Evolutionary conservation across 2,888 invertebrate species (phyloP).

Genomic region (Deilephila porcellus): DNA sequence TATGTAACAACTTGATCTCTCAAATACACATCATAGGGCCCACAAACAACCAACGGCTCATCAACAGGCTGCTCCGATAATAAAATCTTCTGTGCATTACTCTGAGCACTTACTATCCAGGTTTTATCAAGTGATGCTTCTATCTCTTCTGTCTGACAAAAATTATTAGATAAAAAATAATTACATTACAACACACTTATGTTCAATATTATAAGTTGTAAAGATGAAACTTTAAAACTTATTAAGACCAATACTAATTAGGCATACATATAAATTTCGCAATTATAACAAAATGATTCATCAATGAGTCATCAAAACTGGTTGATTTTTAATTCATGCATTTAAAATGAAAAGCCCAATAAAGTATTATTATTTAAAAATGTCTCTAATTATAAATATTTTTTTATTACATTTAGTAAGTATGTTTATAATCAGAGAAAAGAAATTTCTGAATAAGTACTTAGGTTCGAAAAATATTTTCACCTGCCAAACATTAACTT

Average conservation of each 20-base stretch:
- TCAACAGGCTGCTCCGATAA: conserved; percentile 85
- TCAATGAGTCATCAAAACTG: no score
- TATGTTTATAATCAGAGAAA: not conserved
- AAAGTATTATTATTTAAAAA: no score
- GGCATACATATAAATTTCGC: no score
- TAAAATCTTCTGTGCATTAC: conserved; percentile 89
- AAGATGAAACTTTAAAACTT: no score
- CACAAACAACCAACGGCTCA: conserved; percentile 92
- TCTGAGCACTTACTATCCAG: conserved; percentile 96
- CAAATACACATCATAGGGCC: conserved; percentile 92
- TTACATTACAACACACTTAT: no score
- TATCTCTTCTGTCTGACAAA: conserved; percentile 87
- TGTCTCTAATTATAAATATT: no score
- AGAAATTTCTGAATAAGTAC: not conserved
- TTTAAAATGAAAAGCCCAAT: no score
- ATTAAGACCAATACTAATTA: no score
- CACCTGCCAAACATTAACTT: conserved; percentile 87
- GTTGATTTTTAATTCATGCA: no score
- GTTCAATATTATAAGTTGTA: no score
- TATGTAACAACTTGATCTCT: conserved; percentile 91
- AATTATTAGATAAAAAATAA: conserved; percentile 39
- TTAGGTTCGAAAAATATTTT: conserved; percentile 32
- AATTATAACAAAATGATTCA: no score
- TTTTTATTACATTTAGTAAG: no score
- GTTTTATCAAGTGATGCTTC: conserved; percentile 93